Evolutionary conservation across 2,797 vertebrate genomes (phyloP), one percentile per base, ranked within the genome.

Genomic region (Platalea minor): DNA sequence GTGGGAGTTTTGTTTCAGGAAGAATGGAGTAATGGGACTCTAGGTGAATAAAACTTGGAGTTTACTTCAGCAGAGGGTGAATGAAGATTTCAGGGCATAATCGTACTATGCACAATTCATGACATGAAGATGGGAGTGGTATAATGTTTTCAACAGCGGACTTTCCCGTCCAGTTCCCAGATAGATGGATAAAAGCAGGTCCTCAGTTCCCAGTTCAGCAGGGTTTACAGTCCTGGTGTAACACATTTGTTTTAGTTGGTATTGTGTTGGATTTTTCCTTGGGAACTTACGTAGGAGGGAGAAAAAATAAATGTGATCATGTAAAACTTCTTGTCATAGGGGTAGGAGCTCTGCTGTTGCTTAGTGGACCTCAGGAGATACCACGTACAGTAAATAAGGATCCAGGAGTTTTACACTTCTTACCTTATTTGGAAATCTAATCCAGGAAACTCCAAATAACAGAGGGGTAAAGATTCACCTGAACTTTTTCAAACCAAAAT

Each of bases 101-200:
- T 18, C 0, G 0, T 29, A 26, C 35, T 15, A 2, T 35, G 68
- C 54, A 50, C 46, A 45, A 0, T 9, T 53, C 23, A 1, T 4
- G 11, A 13, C 19, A 3, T 28, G 80, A 53, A 48, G 51, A 4
- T 61, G 35, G 35, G 33, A 68, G 54, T 3, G 4, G 14, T 46
- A 59, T 37, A 3, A n/a, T 19, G 28, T 77, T 89, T 51, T 33
- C 64, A 74, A 1, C 57, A 35, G 18, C 17, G 35, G 15, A 17
- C 41, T 87, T 77, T 63, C 33, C 39, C 33, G 63, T 51, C 9
- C 8, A 6, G 16, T 51, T 43, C 28, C 41, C 79, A 76, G 50
- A 8, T 17, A 77, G n/a, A 31, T 33, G 60, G 35, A 37, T 45
- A 16, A 67, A 64, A 68, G 16, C 61, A 81, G 59, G 35, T 46